Base-by-base conservation (phyloP, 2,113 vertebrate species). In the Chitala chitala region DNA sequence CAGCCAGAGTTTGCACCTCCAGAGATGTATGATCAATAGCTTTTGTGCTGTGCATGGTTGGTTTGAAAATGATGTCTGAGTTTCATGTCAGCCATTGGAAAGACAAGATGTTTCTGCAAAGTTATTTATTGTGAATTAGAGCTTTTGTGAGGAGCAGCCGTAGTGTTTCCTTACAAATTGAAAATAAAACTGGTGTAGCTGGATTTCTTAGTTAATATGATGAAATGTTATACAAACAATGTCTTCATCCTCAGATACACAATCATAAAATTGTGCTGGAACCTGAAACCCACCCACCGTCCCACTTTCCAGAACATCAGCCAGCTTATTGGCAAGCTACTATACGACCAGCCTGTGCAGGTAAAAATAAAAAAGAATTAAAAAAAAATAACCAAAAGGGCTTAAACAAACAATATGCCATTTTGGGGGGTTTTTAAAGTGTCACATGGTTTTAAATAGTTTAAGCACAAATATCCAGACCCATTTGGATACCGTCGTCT, bases 231-330 rank as follows among this genome's bases (percentile, higher is more conserved):
- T n/a, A n/a, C n/a, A n/a, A n/a, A n/a, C n/a, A n/a, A n/a, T n/a
- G n/a, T n/a, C n/a, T 26, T 36, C 26, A 31, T 72, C 51, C 75
- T 44, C 86, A 99, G 96, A 86, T 99, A 98, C 42, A 82, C 85
- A 58, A 90, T 99, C 78, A 98, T 98, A 94, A 93, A 84, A 20
- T 88, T 86, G 0, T 99, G 96, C 82, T 99, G 96, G 96, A 92
- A 84, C 70, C 78, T 96, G 85, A 93, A 98, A 76, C 93, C 96
- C 51, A 95, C 91, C 0, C 69, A 29, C 10, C 91, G 96, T 75
- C 96, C 96, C 0, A 95, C 93, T 26, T 99, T 99, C 2, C 89
- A 87, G 65, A 86, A 89, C 61, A 93, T 99, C 24, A 72, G 84
- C 48, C 86, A 87, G 82, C 84, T 93, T 48, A 93, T 97, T 38